Conservation (phyloP, 1,140 invertebrate genomes). For the Pararge aegeria region DNA sequence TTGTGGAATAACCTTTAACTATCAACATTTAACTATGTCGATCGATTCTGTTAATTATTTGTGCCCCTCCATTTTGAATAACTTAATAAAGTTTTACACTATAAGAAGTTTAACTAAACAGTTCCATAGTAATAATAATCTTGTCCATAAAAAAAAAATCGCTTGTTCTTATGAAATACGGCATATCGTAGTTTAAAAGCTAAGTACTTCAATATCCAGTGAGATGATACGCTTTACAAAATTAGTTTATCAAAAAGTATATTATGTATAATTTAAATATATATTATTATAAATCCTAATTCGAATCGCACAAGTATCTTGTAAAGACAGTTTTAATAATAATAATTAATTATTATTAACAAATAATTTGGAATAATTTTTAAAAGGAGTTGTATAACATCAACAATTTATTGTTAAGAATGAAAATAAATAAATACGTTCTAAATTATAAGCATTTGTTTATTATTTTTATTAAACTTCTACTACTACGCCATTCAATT, state of each 20-base stretch:
- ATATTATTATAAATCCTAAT: conserved; percentile 1
- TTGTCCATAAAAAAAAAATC: conserved; percentile 19
- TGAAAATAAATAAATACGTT: conserved; percentile 8
- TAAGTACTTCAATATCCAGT: conserved; percentile 29
- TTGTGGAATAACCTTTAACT: too few species aligned
- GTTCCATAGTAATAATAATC: conserved; percentile 8
- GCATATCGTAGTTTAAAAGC: conserved; percentile 25
- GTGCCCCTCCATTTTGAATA: conserved; percentile 1
- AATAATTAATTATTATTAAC: conserved; percentile 1
- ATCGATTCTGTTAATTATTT: not conserved
- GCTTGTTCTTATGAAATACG: conserved; percentile 29
- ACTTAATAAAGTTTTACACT: not conserved
- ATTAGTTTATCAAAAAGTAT: conserved; percentile 27
- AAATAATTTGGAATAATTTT: conserved; percentile 11
- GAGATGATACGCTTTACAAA: conserved; percentile 36
- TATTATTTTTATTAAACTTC: too few species aligned
- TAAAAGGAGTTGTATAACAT: conserved; percentile 7
- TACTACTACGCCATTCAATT: too few species aligned
- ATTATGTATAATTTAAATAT: conserved; percentile 12
- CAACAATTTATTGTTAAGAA: conserved; percentile 8
- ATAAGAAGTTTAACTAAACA: conserved; percentile 9
- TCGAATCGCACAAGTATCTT: conserved; percentile 19
- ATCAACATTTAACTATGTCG: too few species aligned
- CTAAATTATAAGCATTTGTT: not conserved
- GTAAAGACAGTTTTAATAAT: conserved; percentile 13